Conservation (phyloP, 2,797 vertebrate species). For the Anguilla pacifica region DNA sequence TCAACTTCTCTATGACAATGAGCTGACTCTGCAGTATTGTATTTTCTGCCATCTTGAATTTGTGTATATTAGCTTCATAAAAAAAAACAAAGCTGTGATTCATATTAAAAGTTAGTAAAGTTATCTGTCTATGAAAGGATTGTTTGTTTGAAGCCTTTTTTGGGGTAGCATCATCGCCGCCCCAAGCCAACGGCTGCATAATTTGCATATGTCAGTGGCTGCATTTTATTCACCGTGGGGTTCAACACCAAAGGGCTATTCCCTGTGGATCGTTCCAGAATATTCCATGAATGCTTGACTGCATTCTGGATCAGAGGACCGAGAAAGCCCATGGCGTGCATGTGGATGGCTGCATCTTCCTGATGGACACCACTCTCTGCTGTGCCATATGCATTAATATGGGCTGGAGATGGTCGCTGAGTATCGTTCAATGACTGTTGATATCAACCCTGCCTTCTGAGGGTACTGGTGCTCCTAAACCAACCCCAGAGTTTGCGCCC, state of each 20-base stretch:
- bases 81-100: not conserved
- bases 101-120: not conserved
- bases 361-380: not conserved
- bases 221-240: no score
- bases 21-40: not conserved
- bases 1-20: not conserved
- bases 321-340: no score
- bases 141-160: no score
- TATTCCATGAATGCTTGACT: no score
- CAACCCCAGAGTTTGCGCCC: not conserved
- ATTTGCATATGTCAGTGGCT: no score
- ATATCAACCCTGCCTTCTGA: not conserved
- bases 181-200: no score
- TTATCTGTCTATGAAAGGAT: no score
- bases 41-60: not conserved
- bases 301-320: no score
- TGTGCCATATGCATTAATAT: not conserved
- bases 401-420: not conserved
- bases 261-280: no score
- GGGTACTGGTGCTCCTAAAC: not conserved
- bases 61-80: not conserved
- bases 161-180: no score
- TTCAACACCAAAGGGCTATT: no score
- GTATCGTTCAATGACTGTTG: not conserved
- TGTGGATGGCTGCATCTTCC: not conserved